Evolutionary conservation across 1,140 invertebrate genomes (phyloP), one percentile per base, ranked within the genome.

Genomic region (Parapsyche elsis): DNA sequence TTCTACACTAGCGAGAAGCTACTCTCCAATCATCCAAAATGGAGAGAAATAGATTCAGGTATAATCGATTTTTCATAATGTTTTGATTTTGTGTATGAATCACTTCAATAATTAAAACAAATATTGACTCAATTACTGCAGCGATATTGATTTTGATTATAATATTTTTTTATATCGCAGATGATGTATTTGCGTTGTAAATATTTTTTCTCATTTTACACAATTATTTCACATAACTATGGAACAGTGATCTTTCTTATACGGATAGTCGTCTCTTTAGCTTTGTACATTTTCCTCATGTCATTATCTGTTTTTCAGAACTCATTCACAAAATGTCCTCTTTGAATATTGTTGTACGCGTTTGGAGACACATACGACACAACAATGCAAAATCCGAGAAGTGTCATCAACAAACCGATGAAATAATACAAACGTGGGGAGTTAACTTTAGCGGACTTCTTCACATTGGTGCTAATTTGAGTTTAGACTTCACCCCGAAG

Each of bases 1-100:
- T 94, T 97, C 83, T 98, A 96, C 85, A 95, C 93, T 1, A 97
- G 96, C 87, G 95, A 97, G 86, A 91, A 91, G 83, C 89, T 95
- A 78, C 91, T 91, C 77, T 93, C 92, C 81, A 86, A 88, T 73
- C 93, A 94, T 88, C 94, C 93, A 74, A 93, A 93, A 86, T 96
- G 95, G 95, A 90, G 91, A 76, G 92, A 93, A 86, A 88, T 94
- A 76, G 91, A 92, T 84, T 88, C 91, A 84, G 88, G 89, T 87
- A 84, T n/a, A 84, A 26, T 45, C 9, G 24, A 19, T 38, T 38
- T 38, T 38, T 38, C 1, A 38, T 7, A 38, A 38, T 7, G 2
- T 38, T 7, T 38, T 7, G n/a, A n/a, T n/a, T n/a, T n/a, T n/a
- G n/a, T n/a, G 30, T 7, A 38, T 38, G 7, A 38, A 38, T 38